Evolutionary conservation across 2,113 vertebrate genomes (phyloP).

Genomic region (Heterotis niloticus): DNA sequence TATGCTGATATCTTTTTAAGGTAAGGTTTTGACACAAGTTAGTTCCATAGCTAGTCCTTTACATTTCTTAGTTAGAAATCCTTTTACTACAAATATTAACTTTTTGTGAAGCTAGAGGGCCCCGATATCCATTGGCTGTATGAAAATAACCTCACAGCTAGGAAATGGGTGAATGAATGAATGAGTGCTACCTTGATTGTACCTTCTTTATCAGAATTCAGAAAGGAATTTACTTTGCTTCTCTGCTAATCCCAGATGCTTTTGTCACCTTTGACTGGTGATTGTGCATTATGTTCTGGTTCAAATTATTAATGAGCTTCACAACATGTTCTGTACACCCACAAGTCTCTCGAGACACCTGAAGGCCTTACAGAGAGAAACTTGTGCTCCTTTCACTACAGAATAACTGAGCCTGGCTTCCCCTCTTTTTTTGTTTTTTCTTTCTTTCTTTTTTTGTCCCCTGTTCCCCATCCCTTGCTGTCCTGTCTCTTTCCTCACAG

Average conservation of each 20-base stretch:
- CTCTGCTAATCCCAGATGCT: background rate
- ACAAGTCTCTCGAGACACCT: slow-evolving; percentile 32
- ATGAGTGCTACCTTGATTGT: background rate
- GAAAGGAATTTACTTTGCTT: slow-evolving; percentile 7
- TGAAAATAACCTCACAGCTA: slow-evolving; percentile 16
- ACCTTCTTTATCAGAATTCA: background rate
- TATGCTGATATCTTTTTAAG: slow-evolving; percentile 28
- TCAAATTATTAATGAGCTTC: background rate
- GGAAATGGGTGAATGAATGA: background rate
- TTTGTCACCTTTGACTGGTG: slow-evolving; percentile 18
- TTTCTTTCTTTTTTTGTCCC: slow-evolving; percentile 64
- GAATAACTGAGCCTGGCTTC: slow-evolving; percentile 73
- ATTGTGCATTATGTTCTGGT: slow-evolving; percentile 5
- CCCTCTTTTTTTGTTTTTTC: slow-evolving; percentile 45
- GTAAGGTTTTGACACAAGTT: slow-evolving; percentile 57
- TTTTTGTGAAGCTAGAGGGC: background rate
- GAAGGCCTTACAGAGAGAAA: slow-evolving; percentile 84
- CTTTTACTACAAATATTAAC: slow-evolving; percentile 4
- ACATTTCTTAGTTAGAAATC: slow-evolving; percentile 12
- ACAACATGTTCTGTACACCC: slow-evolving; percentile 61
- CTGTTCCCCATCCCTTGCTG: slow-evolving; percentile 56
- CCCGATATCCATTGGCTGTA: slow-evolving; percentile 5
- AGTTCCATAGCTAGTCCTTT: slow-evolving; percentile 70
- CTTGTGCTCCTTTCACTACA: slow-evolving; percentile 67
- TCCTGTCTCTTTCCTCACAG: slow-evolving; percentile 58